A percentile compares a stretch with the other conserved stretches of the same genome.
These are phyloP conservation scores for Apostichopus parvimensis DNA, from an alignment of 35 echinoderm and acorn worm genomes.

Conservation along the genomic window DNA sequence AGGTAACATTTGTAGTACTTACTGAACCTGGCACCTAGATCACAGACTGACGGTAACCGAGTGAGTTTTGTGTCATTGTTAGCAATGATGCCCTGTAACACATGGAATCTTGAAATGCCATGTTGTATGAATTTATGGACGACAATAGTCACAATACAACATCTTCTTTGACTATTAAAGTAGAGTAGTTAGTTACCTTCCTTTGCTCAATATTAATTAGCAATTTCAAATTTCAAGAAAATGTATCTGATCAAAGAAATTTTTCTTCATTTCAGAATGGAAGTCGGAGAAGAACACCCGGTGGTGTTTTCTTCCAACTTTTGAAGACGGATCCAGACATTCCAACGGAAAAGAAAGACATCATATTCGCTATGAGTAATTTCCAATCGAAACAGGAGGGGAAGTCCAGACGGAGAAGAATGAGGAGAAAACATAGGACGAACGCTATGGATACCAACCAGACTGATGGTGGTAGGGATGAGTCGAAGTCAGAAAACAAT, in stretches of 20 bases:
- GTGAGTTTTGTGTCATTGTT: too few species aligned
- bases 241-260: background rate
- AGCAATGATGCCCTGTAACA: too few species aligned
- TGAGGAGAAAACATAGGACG: background rate
- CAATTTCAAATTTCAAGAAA: too few species aligned
- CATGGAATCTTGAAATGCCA: too few species aligned
- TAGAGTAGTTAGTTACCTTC: too few species aligned
- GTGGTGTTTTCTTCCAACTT: constrained; percentile 82
- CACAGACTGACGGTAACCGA: too few species aligned
- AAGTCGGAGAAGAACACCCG: constrained; percentile 70
- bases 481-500: background rate
- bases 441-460: constrained; percentile 1
- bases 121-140: too few species aligned
- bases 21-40: too few species aligned
- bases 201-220: too few species aligned
- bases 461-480: constrained; percentile 8
- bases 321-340: constrained; percentile 73
- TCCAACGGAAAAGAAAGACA: constrained; percentile 55
- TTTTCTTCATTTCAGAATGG: constrained; percentile 67
- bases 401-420: constrained; percentile 67
- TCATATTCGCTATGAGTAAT: constrained; percentile 58
- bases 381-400: constrained; percentile 43
- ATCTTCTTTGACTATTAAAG: too few species aligned
- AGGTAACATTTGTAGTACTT: too few species aligned
- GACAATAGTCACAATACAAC: too few species aligned